phyloP scores from a whole-genome alignment of 2,797 vertebrate genomes.

The Mastacembelus armatus region DNA sequence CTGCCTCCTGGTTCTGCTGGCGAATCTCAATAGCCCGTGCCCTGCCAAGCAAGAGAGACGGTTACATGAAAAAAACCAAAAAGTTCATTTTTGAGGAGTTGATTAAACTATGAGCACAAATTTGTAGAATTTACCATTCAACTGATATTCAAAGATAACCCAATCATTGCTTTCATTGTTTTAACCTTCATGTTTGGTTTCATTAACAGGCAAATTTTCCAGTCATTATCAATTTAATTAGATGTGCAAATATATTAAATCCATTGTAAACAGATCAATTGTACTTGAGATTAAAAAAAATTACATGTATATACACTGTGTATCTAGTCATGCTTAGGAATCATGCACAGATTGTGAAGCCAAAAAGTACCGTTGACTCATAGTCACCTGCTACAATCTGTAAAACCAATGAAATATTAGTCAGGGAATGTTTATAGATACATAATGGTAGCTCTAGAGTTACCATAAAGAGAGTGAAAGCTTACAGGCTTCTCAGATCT shows the following conservation, averaged over 20 bases:
- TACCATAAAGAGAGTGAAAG: neutral
- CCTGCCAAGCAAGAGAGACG: slow-evolving; percentile 77
- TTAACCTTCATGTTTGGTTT: slow-evolving; percentile 11
- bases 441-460: neutral
- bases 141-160: slow-evolving; percentile 4
- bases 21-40: slow-evolving; percentile 94
- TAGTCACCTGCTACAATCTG: slow-evolving; percentile 76
- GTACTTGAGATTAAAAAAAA: slow-evolving; percentile 8
- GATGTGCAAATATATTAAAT: slow-evolving; percentile 12
- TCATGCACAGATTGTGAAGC: slow-evolving; percentile 50
- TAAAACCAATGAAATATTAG: slow-evolving; percentile 69
- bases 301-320: neutral
- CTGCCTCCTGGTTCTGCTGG: slow-evolving; percentile 91
- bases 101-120: slow-evolving; percentile 7
- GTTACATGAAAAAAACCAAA: neutral
- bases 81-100: neutral
- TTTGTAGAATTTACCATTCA: neutral
- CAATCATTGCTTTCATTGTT: slow-evolving; percentile 23
- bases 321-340: slow-evolving; percentile 38
- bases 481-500: neutral
- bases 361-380: slow-evolving; percentile 64
- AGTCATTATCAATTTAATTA: slow-evolving; percentile 21
- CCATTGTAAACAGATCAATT: slow-evolving; percentile 15
- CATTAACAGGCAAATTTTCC: slow-evolving; percentile 28
- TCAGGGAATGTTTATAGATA: slow-evolving; percentile 26